A percentile compares a stretch with the other conserved stretches of the same genome.
These are phyloP conservation scores for Nerophis ophidion DNA, from an alignment of 2,113 vertebrate genomes.

Conservation along the genomic window DNA sequence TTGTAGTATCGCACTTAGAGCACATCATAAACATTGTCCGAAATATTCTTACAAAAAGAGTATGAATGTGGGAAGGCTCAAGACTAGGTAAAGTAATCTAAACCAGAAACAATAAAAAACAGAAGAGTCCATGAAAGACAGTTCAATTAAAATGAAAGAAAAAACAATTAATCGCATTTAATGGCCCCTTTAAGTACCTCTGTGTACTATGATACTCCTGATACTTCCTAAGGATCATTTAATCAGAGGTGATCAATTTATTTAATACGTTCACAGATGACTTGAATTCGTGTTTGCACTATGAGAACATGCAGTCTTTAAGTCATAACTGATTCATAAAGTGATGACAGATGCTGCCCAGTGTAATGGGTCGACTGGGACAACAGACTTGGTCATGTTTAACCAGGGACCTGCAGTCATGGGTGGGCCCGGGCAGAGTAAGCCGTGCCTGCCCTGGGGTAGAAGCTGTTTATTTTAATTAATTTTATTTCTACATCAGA, in stretches of 20 bases:
- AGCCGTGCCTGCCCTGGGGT: too few species aligned
- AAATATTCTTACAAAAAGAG: background rate
- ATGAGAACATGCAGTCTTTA: background rate
- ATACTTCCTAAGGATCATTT: conserved; percentile 11
- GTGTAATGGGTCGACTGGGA: background rate
- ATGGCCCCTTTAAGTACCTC: conserved; percentile 1
- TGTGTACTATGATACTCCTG: conserved; percentile 3
- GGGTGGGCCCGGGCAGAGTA: too few species aligned
- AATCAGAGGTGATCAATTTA: conserved; percentile 15
- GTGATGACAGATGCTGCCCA: background rate
- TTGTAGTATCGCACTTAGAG: conserved; percentile 1
- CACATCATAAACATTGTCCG: background rate
- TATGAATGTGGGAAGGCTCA: background rate
- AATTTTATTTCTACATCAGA: too few species aligned
- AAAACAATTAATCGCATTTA: background rate
- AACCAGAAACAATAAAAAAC: background rate
- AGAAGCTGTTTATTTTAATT: too few species aligned
- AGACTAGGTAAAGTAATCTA: too few species aligned
- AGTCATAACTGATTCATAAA: conserved; percentile 1
- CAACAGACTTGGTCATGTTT: background rate
- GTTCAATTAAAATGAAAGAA: conserved; percentile 3
- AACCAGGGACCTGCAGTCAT: too few species aligned
- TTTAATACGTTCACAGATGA: background rate
- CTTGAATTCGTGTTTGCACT: conserved; percentile 5
- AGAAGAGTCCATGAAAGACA: background rate